These are phyloP conservation scores for Doris montereyensis DNA, from an alignment of 2,888 invertebrate genomes.

Conservation along the genomic window DNA sequence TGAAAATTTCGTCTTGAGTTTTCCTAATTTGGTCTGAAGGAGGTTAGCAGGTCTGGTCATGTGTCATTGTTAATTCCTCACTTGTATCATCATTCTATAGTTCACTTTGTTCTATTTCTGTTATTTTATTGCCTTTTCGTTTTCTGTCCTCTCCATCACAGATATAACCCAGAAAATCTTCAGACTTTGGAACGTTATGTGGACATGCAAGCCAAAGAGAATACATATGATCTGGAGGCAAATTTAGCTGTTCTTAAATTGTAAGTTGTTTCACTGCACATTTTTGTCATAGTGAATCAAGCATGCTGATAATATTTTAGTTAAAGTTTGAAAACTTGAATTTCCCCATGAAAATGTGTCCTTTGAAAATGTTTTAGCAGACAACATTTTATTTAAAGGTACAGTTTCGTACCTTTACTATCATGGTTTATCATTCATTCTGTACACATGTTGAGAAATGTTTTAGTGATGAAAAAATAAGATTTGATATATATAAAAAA, in stretches of 20 bases:
- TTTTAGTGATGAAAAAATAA: too few relatives aligned
- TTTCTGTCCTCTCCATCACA: constrained; percentile 72
- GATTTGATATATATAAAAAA: too few relatives aligned
- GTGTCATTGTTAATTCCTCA: neutral
- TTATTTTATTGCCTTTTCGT: neutral
- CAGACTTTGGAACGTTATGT: constrained; percentile 92
- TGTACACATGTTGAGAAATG: too few relatives aligned
- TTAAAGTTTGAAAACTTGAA: too few relatives aligned
- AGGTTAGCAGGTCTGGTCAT: constrained; percentile 33
- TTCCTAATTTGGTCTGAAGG: too few relatives aligned
- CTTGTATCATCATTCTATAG: neutral
- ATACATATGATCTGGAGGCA: constrained; percentile 96
- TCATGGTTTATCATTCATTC: too few relatives aligned
- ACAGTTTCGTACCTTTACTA: too few relatives aligned
- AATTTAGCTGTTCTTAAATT: constrained; percentile 96
- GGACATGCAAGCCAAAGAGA: constrained; percentile 91
- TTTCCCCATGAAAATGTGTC: too few relatives aligned
- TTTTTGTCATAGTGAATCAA: too few relatives aligned
- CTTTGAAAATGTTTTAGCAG: too few relatives aligned
- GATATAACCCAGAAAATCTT: constrained; percentile 97
- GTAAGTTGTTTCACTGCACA: constrained; percentile 62
- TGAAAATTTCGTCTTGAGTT: neutral
- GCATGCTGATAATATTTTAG: too few relatives aligned
- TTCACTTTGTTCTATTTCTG: neutral
- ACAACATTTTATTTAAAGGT: too few relatives aligned